Conservation (phyloP, 2,888 invertebrate species). For the Meandrusa payeni region DNA sequence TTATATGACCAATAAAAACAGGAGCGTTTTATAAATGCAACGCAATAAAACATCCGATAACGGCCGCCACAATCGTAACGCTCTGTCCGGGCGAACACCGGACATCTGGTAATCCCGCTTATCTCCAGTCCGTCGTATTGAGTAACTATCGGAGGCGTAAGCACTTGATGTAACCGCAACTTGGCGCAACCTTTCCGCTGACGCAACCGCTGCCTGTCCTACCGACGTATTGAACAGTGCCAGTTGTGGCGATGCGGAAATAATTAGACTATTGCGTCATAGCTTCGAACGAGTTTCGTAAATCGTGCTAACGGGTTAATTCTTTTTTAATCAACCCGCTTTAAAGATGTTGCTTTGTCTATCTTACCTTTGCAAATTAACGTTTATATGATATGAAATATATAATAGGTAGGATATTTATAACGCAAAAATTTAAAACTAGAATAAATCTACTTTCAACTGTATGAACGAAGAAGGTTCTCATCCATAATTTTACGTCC, state of each 20-base stretch:
- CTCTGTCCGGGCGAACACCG: slow-evolving; percentile 28
- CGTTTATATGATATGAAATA: too few species aligned
- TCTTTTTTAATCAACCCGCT: slow-evolving; percentile 15
- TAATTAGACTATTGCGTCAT: slow-evolving; percentile 60
- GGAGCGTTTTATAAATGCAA: too few species aligned
- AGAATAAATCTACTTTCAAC: too few species aligned
- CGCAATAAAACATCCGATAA: too few species aligned
- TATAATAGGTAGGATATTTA: too few species aligned
- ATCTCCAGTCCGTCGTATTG: slow-evolving; percentile 43
- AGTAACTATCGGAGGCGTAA: slow-evolving; percentile 56
- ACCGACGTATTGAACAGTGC: slow-evolving; percentile 55
- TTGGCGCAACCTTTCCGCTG: slow-evolving; percentile 72
- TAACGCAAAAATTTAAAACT: too few species aligned
- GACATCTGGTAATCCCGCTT: slow-evolving; percentile 41
- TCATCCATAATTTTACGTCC: too few species aligned
- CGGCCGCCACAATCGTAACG: neutral
- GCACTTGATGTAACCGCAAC: slow-evolving; percentile 66
- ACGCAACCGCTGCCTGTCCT: slow-evolving; percentile 62
- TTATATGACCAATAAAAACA: too few species aligned
- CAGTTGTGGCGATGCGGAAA: slow-evolving; percentile 62
- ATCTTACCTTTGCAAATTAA: neutral
- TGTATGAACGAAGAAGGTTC: too few species aligned
- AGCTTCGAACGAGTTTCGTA: slow-evolving; percentile 35
- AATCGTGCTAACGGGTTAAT: slow-evolving; percentile 24
- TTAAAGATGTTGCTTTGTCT: slow-evolving; percentile 3